Conservation (phyloP, 2,113 vertebrate species). For the Sisor rabdophorus region DNA sequence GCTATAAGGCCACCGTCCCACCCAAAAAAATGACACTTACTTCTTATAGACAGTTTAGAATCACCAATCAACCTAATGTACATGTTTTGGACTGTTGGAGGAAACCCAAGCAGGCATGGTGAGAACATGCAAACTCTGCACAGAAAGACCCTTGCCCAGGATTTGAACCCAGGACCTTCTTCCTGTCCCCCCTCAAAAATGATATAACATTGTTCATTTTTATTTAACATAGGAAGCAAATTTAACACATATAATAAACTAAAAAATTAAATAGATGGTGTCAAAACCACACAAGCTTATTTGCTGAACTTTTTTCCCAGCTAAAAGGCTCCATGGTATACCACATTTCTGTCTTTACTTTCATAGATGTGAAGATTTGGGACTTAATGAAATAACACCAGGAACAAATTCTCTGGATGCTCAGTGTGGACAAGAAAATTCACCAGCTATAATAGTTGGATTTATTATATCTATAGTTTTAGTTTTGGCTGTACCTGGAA, state of each 20-base stretch:
- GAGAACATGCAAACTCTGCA: too few species aligned
- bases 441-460: neutral
- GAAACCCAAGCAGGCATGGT: too few species aligned
- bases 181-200: too few species aligned
- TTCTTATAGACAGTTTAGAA: too few species aligned
- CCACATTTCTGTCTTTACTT: neutral
- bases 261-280: neutral
- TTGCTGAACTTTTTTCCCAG: neutral
- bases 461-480: neutral
- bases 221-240: neutral
- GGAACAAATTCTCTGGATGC: slow-evolving; percentile 31
- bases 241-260: neutral
- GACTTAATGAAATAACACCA: slow-evolving; percentile 23
- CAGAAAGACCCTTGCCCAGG: too few species aligned
- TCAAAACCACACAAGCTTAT: neutral
- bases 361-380: slow-evolving; percentile 34
- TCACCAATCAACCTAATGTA: too few species aligned
- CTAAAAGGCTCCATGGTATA: neutral
- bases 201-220: neutral
- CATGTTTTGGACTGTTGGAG: too few species aligned
- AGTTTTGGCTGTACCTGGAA: neutral
- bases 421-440: slow-evolving; percentile 9
- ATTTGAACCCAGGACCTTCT: too few species aligned
- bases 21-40: too few species aligned
- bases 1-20: too few species aligned